Percentiles rank a stretch among this genome's conserved stretches.
Conservation (phyloP, 1,140 invertebrate species). For the Drosophila dunni region DNA sequence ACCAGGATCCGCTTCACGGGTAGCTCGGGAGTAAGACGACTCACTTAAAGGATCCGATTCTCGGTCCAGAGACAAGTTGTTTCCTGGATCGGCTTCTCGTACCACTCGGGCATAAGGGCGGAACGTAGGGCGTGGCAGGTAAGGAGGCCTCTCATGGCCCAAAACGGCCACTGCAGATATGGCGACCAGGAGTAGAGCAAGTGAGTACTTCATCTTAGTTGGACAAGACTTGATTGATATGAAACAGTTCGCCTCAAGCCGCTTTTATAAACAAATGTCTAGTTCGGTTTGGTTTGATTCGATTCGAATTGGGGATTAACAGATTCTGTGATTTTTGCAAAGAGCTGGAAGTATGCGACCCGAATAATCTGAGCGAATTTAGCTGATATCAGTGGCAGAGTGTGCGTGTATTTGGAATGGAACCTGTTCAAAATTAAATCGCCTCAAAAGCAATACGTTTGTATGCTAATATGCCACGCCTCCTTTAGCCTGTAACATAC, state of each 20-base stretch:
- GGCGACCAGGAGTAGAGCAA: slow-evolving; percentile 19
- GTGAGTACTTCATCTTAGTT: slow-evolving; percentile 34
- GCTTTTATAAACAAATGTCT: slow-evolving; percentile 25
- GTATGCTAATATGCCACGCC: not conserved
- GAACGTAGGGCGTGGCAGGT: slow-evolving; percentile 20
- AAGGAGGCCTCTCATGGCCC: slow-evolving; percentile 12
- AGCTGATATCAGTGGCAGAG: not conserved
- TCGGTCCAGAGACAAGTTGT: not conserved
- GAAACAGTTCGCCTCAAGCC: not conserved
- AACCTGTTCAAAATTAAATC: too few relatives aligned
- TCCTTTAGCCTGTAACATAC: too few relatives aligned
- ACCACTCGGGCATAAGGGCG: not conserved
- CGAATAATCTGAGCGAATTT: not conserved
- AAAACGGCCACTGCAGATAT: slow-evolving; percentile 14
- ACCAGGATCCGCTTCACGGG: slow-evolving; percentile 6
- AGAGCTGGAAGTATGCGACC: not conserved
- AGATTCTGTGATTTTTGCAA: slow-evolving; percentile 12
- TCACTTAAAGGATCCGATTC: too few relatives aligned
- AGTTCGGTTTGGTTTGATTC: not conserved
- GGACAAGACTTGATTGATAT: slow-evolving; percentile 22
- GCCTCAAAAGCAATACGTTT: not conserved
- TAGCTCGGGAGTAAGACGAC: not conserved
- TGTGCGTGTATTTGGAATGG: not conserved
- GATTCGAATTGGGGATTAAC: not conserved
- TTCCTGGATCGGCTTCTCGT: not conserved